Conservation (phyloP, 1,140 invertebrate genomes). For the Bombus confusus region DNA sequence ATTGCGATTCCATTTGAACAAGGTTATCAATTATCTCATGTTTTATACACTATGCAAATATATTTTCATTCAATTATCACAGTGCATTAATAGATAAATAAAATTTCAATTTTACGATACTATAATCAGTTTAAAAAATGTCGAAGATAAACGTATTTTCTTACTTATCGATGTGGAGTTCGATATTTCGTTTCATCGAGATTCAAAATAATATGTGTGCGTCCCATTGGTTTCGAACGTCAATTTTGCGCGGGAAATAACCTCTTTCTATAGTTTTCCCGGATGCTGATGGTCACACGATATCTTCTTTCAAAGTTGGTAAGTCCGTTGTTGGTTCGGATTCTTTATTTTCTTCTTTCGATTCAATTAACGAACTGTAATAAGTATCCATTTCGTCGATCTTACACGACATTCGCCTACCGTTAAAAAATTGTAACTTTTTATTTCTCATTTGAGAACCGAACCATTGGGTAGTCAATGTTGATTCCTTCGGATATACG, state of each 20-base stretch:
- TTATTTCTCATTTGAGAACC: constrained; percentile 75
- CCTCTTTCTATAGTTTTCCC: constrained; percentile 11
- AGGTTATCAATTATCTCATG: background rate
- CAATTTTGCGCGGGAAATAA: constrained; percentile 14
- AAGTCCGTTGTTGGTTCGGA: constrained; percentile 44
- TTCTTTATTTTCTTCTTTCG: constrained; percentile 67
- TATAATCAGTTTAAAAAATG: background rate
- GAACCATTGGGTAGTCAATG: constrained; percentile 66
- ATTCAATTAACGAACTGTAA: constrained; percentile 76
- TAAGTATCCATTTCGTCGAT: constrained; percentile 79
- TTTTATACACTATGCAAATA: background rate
- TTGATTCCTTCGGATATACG: constrained; percentile 68
- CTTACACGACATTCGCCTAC: constrained; percentile 68
- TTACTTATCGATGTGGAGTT: background rate
- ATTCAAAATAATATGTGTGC: background rate
- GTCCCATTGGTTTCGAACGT: background rate
- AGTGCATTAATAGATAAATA: background rate
- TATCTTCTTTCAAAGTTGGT: constrained; percentile 71
- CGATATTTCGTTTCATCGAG: background rate
- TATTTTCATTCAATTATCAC: background rate
- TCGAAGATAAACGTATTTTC: background rate
- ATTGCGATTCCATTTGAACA: background rate
- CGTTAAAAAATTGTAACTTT: constrained; percentile 70
- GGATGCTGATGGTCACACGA: constrained; percentile 62
- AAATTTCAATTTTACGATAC: background rate